A percentile compares a stretch with the other conserved stretches of the same genome.
These are phyloP conservation scores for Nasonia vitripennis DNA, from an alignment of 1,140 invertebrate genomes.

Conservation along the genomic window DNA sequence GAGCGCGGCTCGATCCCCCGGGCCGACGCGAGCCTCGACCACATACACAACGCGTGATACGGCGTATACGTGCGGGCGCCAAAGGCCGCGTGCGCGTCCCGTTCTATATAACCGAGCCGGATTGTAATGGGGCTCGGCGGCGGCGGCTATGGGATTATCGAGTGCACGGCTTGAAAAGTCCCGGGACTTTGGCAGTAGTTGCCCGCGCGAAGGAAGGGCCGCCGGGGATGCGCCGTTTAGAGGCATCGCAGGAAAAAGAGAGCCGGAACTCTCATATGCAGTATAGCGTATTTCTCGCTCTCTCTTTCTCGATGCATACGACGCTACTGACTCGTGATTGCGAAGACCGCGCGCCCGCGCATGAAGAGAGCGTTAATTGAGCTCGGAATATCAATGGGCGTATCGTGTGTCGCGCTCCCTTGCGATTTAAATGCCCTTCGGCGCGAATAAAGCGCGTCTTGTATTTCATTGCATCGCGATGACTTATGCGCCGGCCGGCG, in stretches of 20 bases:
- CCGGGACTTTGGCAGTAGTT: constrained; percentile 32
- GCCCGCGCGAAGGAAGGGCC: too few relatives aligned
- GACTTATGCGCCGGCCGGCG: neutral
- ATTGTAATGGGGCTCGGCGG: constrained; percentile 65
- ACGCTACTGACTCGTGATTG: neutral
- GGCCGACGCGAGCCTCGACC: constrained; percentile 3
- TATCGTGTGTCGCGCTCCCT: neutral
- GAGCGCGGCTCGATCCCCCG: constrained; percentile 2
- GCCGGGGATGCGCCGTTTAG: too few relatives aligned
- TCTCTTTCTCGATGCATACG: neutral
- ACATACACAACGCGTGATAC: constrained; percentile 3
- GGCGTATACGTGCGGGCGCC: constrained; percentile 40
- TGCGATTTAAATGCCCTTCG: neutral
- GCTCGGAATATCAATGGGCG: constrained; percentile 38
- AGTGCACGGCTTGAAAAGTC: constrained; percentile 50
- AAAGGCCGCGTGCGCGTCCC: constrained; percentile 45
- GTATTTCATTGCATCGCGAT: neutral
- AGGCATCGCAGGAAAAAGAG: too few relatives aligned
- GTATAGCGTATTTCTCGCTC: too few relatives aligned
- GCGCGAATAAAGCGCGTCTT: too few relatives aligned
- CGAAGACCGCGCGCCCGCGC: neutral
- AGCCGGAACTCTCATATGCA: neutral
- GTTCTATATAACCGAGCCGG: constrained; percentile 36
- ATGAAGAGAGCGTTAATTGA: constrained; percentile 2
- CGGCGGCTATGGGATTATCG: constrained; percentile 64